phyloP scores from a whole-genome alignment of 2,888 invertebrate genomes.

The Prenolepis imparis region DNA sequence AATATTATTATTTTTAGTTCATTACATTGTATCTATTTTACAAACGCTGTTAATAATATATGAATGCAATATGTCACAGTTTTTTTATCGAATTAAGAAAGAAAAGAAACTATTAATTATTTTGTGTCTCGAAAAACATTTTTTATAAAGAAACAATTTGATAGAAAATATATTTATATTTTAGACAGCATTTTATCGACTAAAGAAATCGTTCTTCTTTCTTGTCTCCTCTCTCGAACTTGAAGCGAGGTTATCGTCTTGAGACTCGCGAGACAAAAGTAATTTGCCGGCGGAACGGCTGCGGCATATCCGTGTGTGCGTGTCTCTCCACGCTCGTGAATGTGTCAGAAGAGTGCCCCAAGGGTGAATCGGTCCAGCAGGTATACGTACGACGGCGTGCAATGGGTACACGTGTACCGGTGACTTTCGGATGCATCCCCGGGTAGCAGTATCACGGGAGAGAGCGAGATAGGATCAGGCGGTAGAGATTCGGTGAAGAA shows the following conservation, averaged over 20 bases:
- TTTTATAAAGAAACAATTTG: neutral
- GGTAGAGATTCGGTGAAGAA: constrained; percentile 37
- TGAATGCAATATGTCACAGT: neutral
- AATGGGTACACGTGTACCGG: constrained; percentile 47
- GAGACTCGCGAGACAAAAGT: constrained; percentile 70
- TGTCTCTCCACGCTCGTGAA: constrained; percentile 31
- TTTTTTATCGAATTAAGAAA: neutral
- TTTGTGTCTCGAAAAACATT: neutral
- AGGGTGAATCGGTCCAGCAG: constrained; percentile 71
- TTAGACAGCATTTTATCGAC: neutral
- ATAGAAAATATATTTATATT: neutral
- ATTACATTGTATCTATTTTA: neutral
- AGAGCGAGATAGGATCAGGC: constrained; percentile 44
- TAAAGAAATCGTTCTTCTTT: neutral
- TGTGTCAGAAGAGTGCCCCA: constrained; percentile 51
- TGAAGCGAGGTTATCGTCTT: constrained; percentile 59
- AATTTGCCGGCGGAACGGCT: constrained; percentile 66
- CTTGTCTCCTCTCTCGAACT: constrained; percentile 5
- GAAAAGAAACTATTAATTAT: neutral
- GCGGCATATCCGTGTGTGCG: constrained; percentile 37
- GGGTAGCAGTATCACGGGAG: constrained; percentile 47
- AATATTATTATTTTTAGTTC: neutral
- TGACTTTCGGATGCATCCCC: constrained; percentile 70
- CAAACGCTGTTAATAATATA: neutral
- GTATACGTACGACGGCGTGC: constrained; percentile 33